phyloP scores from a whole-genome alignment of 2,888 invertebrate species.

The Drosophila quinaria region DNA sequence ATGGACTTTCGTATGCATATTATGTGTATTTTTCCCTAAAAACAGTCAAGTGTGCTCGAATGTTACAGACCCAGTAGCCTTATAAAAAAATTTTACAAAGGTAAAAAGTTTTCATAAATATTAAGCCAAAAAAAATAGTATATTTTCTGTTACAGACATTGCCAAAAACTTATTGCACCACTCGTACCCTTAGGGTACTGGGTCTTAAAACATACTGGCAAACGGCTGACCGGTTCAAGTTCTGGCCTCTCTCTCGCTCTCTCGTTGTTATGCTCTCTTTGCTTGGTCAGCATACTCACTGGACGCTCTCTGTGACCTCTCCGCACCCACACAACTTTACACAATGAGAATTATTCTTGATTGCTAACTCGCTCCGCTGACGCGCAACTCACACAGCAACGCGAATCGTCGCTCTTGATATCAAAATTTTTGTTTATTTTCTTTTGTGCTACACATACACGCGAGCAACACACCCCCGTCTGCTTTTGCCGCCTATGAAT shows the following conservation, averaged over 20 bases:
- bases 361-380: conserved; percentile 37
- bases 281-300: conserved; percentile 49
- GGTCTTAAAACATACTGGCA: conserved; percentile 22
- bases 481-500: conserved; percentile 35
- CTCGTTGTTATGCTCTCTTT: conserved; percentile 30
- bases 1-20: conserved; percentile 8
- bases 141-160: background rate
- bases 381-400: conserved; percentile 40
- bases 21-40: conserved; percentile 51
- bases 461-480: conserved; percentile 37
- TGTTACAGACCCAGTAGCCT: background rate
- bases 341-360: conserved; percentile 65
- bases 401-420: conserved; percentile 53
- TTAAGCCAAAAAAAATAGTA: too few relatives aligned
- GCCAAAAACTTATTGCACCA: background rate
- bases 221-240: conserved; percentile 54
- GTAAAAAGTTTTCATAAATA: background rate
- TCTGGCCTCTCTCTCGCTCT: conserved; percentile 14
- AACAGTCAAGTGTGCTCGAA: background rate
- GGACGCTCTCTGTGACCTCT: conserved; percentile 44
- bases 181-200: background rate
- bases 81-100: background rate
- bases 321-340: conserved; percentile 69
- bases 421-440: conserved; percentile 76
- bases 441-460: conserved; percentile 57